These are phyloP conservation scores for Andrena hattorfiana DNA, from an alignment of 2,888 invertebrate species.

Conservation along the genomic window DNA sequence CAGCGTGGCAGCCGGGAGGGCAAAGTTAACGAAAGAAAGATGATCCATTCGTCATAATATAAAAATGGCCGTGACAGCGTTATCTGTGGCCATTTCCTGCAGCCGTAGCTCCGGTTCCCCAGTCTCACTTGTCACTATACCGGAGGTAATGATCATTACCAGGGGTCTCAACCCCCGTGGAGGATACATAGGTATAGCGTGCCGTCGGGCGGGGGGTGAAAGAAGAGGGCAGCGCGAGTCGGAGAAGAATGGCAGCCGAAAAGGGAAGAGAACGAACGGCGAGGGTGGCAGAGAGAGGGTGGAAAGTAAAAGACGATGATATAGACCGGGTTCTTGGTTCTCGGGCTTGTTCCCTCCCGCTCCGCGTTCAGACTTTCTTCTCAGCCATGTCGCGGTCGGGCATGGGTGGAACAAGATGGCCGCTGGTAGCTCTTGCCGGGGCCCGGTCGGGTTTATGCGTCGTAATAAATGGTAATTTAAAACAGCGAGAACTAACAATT, in stretches of 20 bases:
- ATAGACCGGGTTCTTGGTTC: constrained; percentile 64
- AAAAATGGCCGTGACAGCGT: constrained; percentile 83
- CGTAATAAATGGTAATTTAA: constrained; percentile 85
- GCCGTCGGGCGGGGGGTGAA: constrained; percentile 52
- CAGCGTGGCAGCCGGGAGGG: constrained; percentile 24
- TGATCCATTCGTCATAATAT: constrained; percentile 83
- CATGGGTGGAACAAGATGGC: constrained; percentile 82
- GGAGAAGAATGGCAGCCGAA: constrained; percentile 13
- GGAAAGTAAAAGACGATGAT: constrained; percentile 71
- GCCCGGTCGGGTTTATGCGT: constrained; percentile 83
- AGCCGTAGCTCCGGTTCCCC: constrained; percentile 74
- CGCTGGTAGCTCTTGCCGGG: constrained; percentile 76
- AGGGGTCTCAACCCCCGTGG: constrained; percentile 64
- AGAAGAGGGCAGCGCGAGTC: constrained; percentile 33
- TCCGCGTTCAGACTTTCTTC: constrained; percentile 10
- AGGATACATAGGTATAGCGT: constrained; percentile 54
- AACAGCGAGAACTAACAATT: constrained; percentile 85
- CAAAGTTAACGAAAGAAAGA: constrained; percentile 74
- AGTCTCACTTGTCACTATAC: constrained; percentile 83
- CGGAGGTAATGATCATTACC: constrained; percentile 85
- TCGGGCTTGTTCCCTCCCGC: constrained; percentile 38
- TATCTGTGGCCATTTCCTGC: constrained; percentile 84
- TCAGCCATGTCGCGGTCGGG: constrained; percentile 24
- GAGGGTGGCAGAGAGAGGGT: constrained; percentile 42
- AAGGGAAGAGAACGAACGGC: constrained; percentile 22